A percentile compares a stretch with the other conserved stretches of the same genome.
Conservation (phyloP, 1,140 invertebrate species). For the Zaprionus ghesquierei region DNA sequence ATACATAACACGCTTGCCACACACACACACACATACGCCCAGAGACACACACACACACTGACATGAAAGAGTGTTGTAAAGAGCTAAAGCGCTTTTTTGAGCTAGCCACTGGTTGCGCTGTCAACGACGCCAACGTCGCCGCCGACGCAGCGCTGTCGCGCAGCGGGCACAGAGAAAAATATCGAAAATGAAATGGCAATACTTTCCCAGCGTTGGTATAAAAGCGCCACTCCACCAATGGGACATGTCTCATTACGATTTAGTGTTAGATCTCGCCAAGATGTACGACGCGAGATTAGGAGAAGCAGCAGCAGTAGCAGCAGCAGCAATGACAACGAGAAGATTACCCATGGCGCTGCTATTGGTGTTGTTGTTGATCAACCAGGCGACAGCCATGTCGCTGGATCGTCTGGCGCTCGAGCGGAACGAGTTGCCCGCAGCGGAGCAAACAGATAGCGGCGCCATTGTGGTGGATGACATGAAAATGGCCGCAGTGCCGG, state of each 20-base stretch:
- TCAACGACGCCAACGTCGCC: conserved; percentile 1
- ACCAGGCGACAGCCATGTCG: conserved; percentile 54
- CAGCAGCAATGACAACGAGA: neutral
- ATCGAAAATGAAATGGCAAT: conserved; percentile 81
- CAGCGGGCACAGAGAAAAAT: conserved; percentile 58
- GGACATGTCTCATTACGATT: conserved; percentile 82
- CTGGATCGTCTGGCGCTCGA: conserved; percentile 72
- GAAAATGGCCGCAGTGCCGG: conserved; percentile 62
- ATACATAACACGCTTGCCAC: conserved; percentile 65
- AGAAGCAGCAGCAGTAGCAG: conserved; percentile 17
- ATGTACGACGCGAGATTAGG: conserved; percentile 79
- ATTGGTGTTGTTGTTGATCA: conserved; percentile 12
- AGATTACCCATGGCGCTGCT: conserved; percentile 9
- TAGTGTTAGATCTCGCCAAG: conserved; percentile 82
- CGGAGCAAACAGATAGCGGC: neutral
- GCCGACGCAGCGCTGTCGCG: conserved; percentile 10
- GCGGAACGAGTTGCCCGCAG: conserved; percentile 61
- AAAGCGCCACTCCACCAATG: conserved; percentile 78
- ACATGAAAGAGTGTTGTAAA: conserved; percentile 8
- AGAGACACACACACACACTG: neutral
- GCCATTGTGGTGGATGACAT: conserved; percentile 63
- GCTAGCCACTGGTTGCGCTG: conserved; percentile 34
- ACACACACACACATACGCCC: conserved; percentile 30
- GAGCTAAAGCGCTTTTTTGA: conserved; percentile 15
- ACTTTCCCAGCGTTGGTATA: conserved; percentile 81